phyloP scores from a whole-genome alignment of 2,113 vertebrate species.

The Alectura lathami region DNA sequence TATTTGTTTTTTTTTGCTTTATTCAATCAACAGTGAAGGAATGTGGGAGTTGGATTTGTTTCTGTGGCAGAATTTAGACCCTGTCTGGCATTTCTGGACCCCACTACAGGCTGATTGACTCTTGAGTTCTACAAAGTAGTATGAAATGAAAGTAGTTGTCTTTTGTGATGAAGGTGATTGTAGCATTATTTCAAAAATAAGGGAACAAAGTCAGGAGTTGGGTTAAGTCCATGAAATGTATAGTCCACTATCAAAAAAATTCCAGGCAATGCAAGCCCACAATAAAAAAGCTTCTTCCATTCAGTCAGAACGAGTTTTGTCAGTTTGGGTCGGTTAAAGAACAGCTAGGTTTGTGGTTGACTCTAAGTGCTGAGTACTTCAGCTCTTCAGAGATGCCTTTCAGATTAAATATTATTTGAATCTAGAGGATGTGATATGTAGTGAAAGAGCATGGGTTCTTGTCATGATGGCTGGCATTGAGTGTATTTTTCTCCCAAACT shows the following conservation, averaged over 20 bases:
- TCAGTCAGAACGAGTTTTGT: neutral
- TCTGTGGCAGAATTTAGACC: neutral
- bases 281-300: neutral
- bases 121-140: neutral
- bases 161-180: neutral
- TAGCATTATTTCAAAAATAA: neutral
- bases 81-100: neutral
- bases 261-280: neutral
- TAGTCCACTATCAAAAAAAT: neutral
- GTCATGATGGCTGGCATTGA: fast-evolving
- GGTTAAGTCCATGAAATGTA: neutral
- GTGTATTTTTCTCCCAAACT: neutral
- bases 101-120: neutral
- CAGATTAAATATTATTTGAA: neutral
- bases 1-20: neutral
- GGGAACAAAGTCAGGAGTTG: neutral
- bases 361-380: neutral
- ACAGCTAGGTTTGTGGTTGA: neutral
- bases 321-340: neutral
- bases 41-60: neutral
- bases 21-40: neutral
- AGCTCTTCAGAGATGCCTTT: neutral
- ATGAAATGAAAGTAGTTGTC: neutral
- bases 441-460: neutral
- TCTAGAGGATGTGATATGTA: neutral